phyloP scores from a whole-genome alignment of 2,888 invertebrate species.

The Biston betularia region DNA sequence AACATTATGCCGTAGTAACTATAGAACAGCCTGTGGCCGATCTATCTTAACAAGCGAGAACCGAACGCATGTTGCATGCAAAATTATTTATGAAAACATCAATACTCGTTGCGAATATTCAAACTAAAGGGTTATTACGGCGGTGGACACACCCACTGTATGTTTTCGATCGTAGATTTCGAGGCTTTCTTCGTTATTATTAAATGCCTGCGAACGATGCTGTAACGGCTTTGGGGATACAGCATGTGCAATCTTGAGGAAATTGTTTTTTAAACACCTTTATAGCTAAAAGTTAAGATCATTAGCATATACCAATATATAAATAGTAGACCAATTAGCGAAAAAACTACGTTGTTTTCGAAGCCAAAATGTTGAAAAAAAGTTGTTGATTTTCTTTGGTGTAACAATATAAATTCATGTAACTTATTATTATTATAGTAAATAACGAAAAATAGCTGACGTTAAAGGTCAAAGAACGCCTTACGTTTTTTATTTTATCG shows the following conservation, averaged over 20 bases:
- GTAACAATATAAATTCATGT: too few relatives aligned
- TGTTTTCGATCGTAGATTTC: conserved; percentile 80
- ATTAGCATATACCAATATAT: too few relatives aligned
- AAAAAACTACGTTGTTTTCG: not conserved
- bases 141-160: conserved; percentile 73
- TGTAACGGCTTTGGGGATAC: conserved; percentile 66
- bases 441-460: too few relatives aligned
- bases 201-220: conserved; percentile 79
- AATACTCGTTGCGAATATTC: conserved; percentile 50
- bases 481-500: too few relatives aligned
- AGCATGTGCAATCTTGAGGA: conserved; percentile 52
- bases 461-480: too few relatives aligned
- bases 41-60: conserved; percentile 2
- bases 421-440: too few relatives aligned
- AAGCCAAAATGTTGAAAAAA: too few relatives aligned
- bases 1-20: too few relatives aligned
- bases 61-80: conserved; percentile 10
- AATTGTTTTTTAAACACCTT: not conserved
- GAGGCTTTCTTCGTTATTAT: conserved; percentile 83
- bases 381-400: too few relatives aligned
- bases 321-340: too few relatives aligned
- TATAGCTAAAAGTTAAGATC: too few relatives aligned
- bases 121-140: conserved; percentile 61
- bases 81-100: conserved; percentile 35
- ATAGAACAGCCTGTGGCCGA: not conserved